Conservation (phyloP, 2,113 vertebrate species). For the Galeopterus variegatus region DNA sequence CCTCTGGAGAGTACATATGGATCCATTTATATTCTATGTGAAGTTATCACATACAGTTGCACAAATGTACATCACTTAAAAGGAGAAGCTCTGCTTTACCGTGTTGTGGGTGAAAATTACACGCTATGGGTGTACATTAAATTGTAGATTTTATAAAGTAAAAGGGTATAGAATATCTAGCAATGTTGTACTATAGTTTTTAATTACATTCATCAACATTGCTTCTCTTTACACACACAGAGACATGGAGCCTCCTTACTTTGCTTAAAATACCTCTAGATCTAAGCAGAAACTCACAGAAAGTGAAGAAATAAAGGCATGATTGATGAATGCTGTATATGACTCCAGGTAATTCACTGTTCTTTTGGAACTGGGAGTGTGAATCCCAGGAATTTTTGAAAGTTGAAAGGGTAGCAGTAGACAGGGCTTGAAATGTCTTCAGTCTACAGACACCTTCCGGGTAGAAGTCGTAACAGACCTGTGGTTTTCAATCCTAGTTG, state of each 20-base stretch:
- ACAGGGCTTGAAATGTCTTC: background rate
- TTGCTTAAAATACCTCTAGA: background rate
- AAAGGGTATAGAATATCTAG: background rate
- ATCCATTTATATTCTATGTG: background rate
- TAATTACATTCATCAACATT: background rate
- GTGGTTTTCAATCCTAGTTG: background rate
- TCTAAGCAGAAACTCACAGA: background rate
- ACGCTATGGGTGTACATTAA: background rate
- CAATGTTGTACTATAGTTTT: background rate
- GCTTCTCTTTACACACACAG: background rate
- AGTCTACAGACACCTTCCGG: background rate
- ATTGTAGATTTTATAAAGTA: background rate
- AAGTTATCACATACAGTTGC: background rate
- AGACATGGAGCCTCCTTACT: background rate
- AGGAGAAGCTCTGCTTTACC: background rate
- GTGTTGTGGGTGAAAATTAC: background rate
- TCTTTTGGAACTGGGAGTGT: background rate
- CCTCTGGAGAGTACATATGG: background rate
- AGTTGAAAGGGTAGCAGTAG: background rate
- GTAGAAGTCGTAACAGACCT: background rate
- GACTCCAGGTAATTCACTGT: background rate
- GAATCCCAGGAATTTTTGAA: background rate
- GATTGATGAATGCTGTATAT: background rate
- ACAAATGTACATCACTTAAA: background rate
- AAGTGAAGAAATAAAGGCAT: background rate